Percentiles rank a stretch among this genome's conserved stretches.
These are phyloP conservation scores for Poecilia picta DNA, from an alignment of 2,797 vertebrate species.

Conservation along the genomic window DNA sequence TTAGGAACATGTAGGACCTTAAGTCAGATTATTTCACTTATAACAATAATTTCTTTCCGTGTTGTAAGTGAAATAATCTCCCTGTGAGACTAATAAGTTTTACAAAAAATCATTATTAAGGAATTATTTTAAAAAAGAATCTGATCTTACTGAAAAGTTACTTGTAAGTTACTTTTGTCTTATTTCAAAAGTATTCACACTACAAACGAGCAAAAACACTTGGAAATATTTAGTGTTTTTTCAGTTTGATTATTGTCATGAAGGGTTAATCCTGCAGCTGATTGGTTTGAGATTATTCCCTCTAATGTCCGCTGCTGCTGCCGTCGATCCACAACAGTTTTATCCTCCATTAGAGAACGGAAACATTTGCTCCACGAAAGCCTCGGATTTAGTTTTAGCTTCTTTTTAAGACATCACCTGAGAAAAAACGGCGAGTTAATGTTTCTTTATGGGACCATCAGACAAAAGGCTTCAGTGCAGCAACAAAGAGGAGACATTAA, in stretches of 20 bases:
- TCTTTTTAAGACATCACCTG: constrained; percentile 1
- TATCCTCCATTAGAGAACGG: constrained; percentile 1
- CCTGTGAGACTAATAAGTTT: too few species aligned
- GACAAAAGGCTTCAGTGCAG: constrained; percentile 3
- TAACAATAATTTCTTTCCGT: too few species aligned
- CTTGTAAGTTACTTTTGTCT: too few species aligned
- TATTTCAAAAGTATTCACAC: too few species aligned
- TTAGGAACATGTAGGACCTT: too few species aligned
- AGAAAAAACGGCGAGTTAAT: constrained; percentile 3
- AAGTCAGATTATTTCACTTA: too few species aligned
- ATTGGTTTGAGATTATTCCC: not conserved
- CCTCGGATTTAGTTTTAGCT: constrained; percentile 10
- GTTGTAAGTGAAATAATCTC: too few species aligned
- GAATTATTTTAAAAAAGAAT: too few species aligned
- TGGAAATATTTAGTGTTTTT: not conserved
- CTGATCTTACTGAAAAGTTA: too few species aligned
- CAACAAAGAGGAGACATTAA: constrained; percentile 15
- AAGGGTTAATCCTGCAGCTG: not conserved
- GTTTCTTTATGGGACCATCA: constrained; percentile 13
- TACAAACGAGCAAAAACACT: too few species aligned
- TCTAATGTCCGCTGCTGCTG: not conserved
- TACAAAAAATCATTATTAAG: too few species aligned
- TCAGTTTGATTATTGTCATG: not conserved
- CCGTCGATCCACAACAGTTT: not conserved
- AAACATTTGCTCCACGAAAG: constrained; percentile 10